Evolutionary conservation across 1,140 invertebrate genomes (phyloP).

Genomic region (Euura saliciscinereae): DNA sequence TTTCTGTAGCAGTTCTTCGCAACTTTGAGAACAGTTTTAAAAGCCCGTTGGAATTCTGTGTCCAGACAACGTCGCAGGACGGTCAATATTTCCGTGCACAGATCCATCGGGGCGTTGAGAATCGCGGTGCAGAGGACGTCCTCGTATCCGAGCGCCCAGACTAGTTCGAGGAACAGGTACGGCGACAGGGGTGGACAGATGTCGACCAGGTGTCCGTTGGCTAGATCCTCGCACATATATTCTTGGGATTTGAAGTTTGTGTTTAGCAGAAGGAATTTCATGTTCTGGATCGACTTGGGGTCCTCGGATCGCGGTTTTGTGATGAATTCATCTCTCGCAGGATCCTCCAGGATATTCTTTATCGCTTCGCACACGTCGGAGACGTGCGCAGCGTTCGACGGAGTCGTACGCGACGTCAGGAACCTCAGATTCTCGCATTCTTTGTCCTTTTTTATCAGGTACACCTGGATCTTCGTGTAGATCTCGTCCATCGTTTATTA

Average conservation of each 20-base stretch:
- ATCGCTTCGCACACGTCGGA: conserved; percentile 36
- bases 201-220: conserved; percentile 42
- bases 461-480: conserved; percentile 38
- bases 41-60: conserved; percentile 36
- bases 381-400: conserved; percentile 37
- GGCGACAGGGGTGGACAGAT: conserved; percentile 50
- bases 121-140: conserved; percentile 43
- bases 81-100: conserved; percentile 45
- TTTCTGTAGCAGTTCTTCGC: conserved; percentile 37
- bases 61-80: conserved; percentile 32
- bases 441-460: conserved; percentile 39
- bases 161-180: conserved; percentile 48
- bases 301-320: conserved; percentile 22
- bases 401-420: conserved; percentile 41
- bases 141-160: conserved; percentile 47
- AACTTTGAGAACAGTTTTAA: conserved; percentile 28
- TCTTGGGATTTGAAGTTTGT: conserved; percentile 47
- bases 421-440: conserved; percentile 37
- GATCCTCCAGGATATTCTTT: conserved; percentile 24
- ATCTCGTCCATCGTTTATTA: conserved; percentile 35
- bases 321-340: conserved; percentile 8
- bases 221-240: conserved; percentile 39
- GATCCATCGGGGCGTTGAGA: conserved; percentile 45
- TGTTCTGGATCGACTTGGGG: conserved; percentile 30
- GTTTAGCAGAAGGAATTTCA: conserved; percentile 47